Base-by-base conservation (phyloP, 23 tunicate genomes). In the Oikopleura dioica region DNA sequence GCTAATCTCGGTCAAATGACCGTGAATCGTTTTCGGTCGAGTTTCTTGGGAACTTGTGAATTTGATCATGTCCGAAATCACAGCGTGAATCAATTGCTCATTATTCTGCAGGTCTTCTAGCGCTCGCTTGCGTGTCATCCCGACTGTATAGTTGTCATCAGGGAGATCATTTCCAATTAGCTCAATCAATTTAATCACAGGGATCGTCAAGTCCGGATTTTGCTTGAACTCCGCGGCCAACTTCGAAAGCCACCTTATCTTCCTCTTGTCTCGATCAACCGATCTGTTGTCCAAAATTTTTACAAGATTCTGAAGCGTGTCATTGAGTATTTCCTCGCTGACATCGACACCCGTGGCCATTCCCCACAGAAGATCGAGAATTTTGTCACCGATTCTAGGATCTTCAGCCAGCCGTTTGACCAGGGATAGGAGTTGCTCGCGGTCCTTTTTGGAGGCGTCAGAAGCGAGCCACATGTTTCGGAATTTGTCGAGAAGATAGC, bases 251-350 rank as follows among this genome's bases (percentile, higher is more conserved):
- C 82, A 80, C 0, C 37, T 31, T 16, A 29, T 44, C 79, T 63
- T 59, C 69, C 78, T 80, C 12, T 35, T 38, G 35, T 80, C 82
- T 36, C 82, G 35, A 33, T 80, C 82, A 35, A 50, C 67, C 29
- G 80, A 80, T 35, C 82, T 63, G 79, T 51, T 76, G 38, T 80
- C 82, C 69, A 80, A 36, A 23, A 80, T 80, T 78, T 80, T 32
- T 34, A 80, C 29, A 28, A 75, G 12, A 35, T 37, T 36, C 59
- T 35, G 35, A 28, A 80, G 68, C 4, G 82, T 78, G 9, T 80
- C 72, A 35, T 80, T 78, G 33, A 80, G 38, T 21, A 80, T 80
- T 50, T 80, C 82, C 24, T 78, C 78, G 9, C 80, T 76, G 32
- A 78, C 69, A 37, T 80, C 69, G 9, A 32, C 36, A 0, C 80